A percentile compares a stretch with the other conserved stretches of the same genome.
These are phyloP conservation scores for Epinephelus lanceolatus DNA, from an alignment of 2,113 vertebrate genomes.

Conservation along the genomic window DNA sequence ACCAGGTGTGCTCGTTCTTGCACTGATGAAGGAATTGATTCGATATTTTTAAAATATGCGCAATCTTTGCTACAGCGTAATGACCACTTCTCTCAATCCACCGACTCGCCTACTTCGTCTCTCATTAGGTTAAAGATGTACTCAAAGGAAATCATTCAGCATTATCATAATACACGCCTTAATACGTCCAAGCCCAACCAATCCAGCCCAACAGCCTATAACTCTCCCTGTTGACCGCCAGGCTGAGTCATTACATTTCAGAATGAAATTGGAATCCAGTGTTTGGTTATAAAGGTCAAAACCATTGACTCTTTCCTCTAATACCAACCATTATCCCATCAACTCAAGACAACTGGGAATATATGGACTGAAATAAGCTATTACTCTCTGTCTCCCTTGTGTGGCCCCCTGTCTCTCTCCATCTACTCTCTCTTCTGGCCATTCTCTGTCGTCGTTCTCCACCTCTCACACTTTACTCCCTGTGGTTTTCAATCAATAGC, in stretches of 20 bases:
- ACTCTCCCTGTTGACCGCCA: rapidly evolving
- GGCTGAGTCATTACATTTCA: background rate
- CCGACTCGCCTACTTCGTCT: background rate
- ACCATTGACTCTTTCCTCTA: background rate
- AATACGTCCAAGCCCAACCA: background rate
- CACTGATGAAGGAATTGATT: background rate
- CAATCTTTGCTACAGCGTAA: background rate
- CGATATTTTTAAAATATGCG: background rate
- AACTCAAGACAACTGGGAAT: background rate
- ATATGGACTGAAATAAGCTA: constrained; percentile 5
- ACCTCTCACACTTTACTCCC: background rate
- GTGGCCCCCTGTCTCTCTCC: background rate
- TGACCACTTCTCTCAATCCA: background rate
- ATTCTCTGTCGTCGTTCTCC: background rate
- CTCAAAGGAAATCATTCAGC: background rate
- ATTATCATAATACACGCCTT: background rate
- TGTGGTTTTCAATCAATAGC: background rate
- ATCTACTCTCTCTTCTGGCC: background rate
- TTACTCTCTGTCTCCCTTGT: background rate
- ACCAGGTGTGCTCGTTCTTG: background rate
- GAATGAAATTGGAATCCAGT: constrained; percentile 5
- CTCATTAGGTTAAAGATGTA: background rate
- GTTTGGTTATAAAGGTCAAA: constrained; percentile 8
- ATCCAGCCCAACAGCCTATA: background rate
- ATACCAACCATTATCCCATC: constrained; percentile 14